Conservation (phyloP, 2,888 invertebrate genomes). For the Lamellibrachia columna region DNA sequence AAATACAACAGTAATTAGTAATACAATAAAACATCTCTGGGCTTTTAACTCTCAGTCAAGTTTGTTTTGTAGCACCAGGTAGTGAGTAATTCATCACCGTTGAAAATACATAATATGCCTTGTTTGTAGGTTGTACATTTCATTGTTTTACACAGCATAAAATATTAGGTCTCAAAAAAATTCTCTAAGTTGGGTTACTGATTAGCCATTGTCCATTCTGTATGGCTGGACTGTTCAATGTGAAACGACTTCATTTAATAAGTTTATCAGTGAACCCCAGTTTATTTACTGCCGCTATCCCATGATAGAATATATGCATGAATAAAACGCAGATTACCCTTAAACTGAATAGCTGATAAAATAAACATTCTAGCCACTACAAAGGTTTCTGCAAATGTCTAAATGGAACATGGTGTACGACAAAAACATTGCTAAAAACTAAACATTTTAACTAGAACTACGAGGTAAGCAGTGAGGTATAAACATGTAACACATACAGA, state of each 20-base stretch:
- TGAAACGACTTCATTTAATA: neutral
- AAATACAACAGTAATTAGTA: slow-evolving; percentile 5
- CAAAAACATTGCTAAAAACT: neutral
- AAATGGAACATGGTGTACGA: neutral
- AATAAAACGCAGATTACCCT: slow-evolving; percentile 4
- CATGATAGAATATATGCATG: neutral
- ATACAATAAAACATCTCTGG: neutral
- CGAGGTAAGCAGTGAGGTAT: neutral
- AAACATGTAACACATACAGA: neutral
- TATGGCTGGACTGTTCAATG: neutral
- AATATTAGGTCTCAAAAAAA: neutral
- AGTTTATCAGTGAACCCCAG: neutral
- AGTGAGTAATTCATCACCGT: neutral
- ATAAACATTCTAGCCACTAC: slow-evolving; percentile 12
- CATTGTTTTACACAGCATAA: neutral
- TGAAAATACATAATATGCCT: neutral
- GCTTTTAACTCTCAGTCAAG: neutral
- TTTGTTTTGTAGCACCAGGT: neutral
- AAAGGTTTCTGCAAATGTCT: neutral
- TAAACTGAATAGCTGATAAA: neutral
- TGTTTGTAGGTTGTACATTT: neutral
- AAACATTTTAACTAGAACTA: neutral
- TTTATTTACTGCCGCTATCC: neutral
- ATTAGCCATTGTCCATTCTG: neutral
- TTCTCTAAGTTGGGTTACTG: neutral